Evolutionary conservation across 2,113 vertebrate species (phyloP).

Genomic region (Sceloporus tristichus): DNA sequence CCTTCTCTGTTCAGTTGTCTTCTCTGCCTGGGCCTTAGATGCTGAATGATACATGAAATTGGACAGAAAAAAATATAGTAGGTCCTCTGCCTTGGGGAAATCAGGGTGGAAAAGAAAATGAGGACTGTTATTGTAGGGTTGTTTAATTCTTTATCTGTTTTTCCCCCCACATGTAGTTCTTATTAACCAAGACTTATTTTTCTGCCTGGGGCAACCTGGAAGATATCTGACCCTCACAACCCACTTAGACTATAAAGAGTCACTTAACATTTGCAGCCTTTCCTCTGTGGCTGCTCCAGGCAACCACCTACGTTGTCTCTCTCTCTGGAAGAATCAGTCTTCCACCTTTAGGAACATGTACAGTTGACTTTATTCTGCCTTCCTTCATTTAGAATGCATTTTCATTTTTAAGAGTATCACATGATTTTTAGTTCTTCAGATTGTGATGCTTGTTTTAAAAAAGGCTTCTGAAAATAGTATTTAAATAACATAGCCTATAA

Average conservation of each 20-base stretch:
- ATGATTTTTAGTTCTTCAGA: neutral
- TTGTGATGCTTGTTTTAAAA: neutral
- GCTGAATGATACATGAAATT: too few relatives aligned
- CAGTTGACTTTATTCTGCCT: neutral
- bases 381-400: neutral
- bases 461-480: neutral
- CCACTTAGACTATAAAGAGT: conserved; percentile 4
- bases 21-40: neutral
- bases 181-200: conserved; percentile 3
- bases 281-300: conserved; percentile 18
- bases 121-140: neutral
- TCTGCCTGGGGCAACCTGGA: conserved; percentile 16
- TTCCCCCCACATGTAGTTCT: neutral
- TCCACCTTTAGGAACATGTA: neutral
- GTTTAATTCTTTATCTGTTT: neutral
- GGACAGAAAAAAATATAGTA: too few relatives aligned
- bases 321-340: neutral
- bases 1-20: neutral
- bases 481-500: neutral
- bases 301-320: neutral
- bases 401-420: neutral
- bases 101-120: neutral
- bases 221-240: conserved; percentile 22
- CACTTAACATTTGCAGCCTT: neutral
- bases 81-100: neutral